Conservation (phyloP, 2,797 vertebrate species). For the Squalus acanthias region DNA sequence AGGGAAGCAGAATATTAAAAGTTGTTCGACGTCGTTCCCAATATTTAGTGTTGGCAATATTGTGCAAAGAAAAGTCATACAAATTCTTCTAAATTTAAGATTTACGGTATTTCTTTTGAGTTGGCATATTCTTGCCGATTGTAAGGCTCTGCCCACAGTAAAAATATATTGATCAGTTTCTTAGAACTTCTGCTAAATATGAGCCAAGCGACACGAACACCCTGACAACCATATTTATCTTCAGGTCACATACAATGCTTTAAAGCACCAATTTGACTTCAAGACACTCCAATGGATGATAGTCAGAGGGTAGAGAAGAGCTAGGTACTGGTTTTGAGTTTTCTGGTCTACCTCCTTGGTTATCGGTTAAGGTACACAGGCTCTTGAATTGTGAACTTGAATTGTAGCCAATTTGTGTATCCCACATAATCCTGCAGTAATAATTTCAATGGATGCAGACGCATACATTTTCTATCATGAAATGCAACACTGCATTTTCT, state of each 20-base stretch:
- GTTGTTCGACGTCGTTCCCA: neutral
- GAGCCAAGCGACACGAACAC: neutral
- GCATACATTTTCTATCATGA: neutral
- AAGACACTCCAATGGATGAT: neutral
- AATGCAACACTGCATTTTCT: neutral
- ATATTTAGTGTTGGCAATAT: neutral
- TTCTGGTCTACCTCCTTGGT: neutral
- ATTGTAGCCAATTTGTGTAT: neutral
- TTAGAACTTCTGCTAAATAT: neutral
- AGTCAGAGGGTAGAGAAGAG: neutral
- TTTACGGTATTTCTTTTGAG: neutral
- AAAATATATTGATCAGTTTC: neutral
- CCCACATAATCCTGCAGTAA: conserved; percentile 24
- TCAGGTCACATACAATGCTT: neutral
- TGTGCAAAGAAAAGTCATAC: neutral
- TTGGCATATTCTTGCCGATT: neutral
- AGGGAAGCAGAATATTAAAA: conserved; percentile 7
- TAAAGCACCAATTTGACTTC: neutral
- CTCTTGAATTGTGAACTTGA: neutral
- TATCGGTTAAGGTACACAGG: neutral
- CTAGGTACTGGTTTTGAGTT: neutral
- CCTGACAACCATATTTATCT: neutral
- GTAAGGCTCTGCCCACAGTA: neutral
- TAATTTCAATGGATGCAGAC: neutral
- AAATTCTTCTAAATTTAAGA: neutral